Percentiles rank a stretch among this genome's conserved stretches.
Evolutionary conservation across 2,797 vertebrate species (phyloP).

Genomic region (Hypotaenidia philippensis): DNA sequence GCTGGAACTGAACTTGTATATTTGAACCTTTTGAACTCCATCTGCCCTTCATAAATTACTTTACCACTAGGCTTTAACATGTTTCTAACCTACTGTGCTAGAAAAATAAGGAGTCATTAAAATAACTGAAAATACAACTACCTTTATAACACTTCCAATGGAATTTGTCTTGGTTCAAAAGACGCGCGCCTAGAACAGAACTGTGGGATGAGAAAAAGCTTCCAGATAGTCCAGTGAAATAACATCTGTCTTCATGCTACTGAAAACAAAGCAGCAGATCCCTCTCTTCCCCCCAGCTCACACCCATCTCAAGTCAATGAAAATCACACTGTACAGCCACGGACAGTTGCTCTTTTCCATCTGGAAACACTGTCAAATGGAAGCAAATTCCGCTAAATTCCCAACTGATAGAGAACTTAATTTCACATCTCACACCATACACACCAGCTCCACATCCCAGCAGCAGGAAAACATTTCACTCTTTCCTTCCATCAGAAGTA

Average conservation of each 20-base stretch:
- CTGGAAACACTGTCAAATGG: slow-evolving; percentile 77
- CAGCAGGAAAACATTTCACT: neutral
- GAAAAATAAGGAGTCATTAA: neutral
- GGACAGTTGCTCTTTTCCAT: slow-evolving; percentile 59
- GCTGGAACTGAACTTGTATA: slow-evolving; percentile 82
- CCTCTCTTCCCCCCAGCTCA: neutral
- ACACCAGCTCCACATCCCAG: neutral
- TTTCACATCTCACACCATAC: slow-evolving; percentile 1
- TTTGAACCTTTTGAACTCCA: slow-evolving; percentile 79
- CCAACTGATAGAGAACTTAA: slow-evolving; percentile 40
- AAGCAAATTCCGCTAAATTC: slow-evolving; percentile 72
- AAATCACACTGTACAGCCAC: neutral
- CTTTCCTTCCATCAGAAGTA: neutral
- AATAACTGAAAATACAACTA: slow-evolving; percentile 55
- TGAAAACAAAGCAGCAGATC: neutral
- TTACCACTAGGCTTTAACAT: slow-evolving; percentile 64
- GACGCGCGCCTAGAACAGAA: neutral
- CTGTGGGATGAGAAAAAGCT: neutral
- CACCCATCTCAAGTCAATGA: neutral
- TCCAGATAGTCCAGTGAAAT: slow-evolving; percentile 47
- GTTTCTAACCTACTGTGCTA: slow-evolving; percentile 45
- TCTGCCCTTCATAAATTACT: slow-evolving; percentile 75
- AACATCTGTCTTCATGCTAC: slow-evolving; percentile 20
- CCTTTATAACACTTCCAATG: slow-evolving; percentile 58
- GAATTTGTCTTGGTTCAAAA: slow-evolving; percentile 59